Base-by-base conservation (phyloP, 1,140 invertebrate species). In the Penaeus vannamei region DNA sequence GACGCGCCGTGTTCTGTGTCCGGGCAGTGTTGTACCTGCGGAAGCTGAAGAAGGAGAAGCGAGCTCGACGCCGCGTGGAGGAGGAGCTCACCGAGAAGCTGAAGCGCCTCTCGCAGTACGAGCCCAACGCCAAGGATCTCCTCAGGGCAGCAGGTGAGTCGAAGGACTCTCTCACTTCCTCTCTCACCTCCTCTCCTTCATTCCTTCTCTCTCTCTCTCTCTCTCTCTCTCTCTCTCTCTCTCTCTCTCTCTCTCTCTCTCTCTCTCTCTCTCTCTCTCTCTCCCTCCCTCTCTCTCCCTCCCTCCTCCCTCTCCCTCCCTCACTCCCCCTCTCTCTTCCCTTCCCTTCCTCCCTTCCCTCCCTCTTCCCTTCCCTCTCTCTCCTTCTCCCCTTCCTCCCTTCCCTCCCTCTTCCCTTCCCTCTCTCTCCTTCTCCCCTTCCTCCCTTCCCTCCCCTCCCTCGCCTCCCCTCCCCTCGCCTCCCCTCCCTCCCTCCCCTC, bases 21-120 rank as follows among this genome's bases (percentile, higher is more conserved):
- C 69, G 26, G 7, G 23, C 85, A 98, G 97, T 96, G 86, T 94
- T 96, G 91, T 97, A 97, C 93, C 96, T 97, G 93, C 97, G 97
- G 92, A 95, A 97, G 64, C 94, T 97, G 93, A 96, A 97, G 94
- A 96, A 97, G 92, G 97, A 98, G 93, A 95, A 96, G 91, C 96
- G 96, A 92, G 95, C 95, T 29, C 95, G 97, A 90, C 95, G 96
- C 92, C 95, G 96, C 90, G 94, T 97, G 60, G 97, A 98, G 92
- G 96, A 97, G 90, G 96, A 97, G 92, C 93, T 98, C 88, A 97
- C 97, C 84, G 92, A 95, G 90, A 96, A 97, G 93, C 94, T 96
- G 90, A 97, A 97, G 92, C 94, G 96, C 92, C 94, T 96, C 92
- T 94, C 94, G 84, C 96, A 97, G 92, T 94, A 97, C 84, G 96